Evolutionary conservation across 2,113 vertebrate genomes (phyloP), one percentile per base, ranked within the genome.

Genomic region (Candoia aspera): DNA sequence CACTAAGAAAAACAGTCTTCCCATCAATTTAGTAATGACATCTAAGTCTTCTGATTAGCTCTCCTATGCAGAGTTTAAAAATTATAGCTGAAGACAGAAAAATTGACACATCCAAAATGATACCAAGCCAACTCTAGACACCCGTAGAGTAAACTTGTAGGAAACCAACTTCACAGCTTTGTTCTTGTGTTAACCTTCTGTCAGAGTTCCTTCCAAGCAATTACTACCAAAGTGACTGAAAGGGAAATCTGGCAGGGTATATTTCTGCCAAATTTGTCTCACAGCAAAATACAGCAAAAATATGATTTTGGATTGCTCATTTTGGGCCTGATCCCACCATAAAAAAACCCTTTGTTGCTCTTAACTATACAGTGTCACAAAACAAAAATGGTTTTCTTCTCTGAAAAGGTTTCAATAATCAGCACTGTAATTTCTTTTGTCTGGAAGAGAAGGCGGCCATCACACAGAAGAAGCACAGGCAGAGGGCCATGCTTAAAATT

Each of bases 251-350:
- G 92, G 92, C 49, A 86, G 86, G 73, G 60, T 93, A 58, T 91
- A 93, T 59, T 85, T 86, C 86, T 93, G 92, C 92, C 92, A 93
- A 93, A 93, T 84, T 93, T 89, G 53, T 93, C 90, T 93, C 88
- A 46, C 88, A 90, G 92, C 60, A 92, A 92, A 90, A 86, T 42
- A n/a, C 79, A 89, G 92, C 91, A 42, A 60, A 91, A 93, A 91
- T 89, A 93, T 91, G 91, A 88, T 93, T 93, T 93, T 91, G 60
- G 86, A 93, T 93, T 93, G 92, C 92, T 93, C 92, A 93, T 93
- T 93, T 93, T 93, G 92, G 90, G 92, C 53, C 53, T 88, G 87
- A 62, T 93, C 92, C 92, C 92, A 93, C 86, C 33, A 88, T 54
- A 84, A 62, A 24, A 24, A 57, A 46, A 15, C 11, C 57, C 90